A percentile compares a stretch with the other conserved stretches of the same genome.
phyloP scores from a whole-genome alignment of 2,113 vertebrate genomes.

The Ailurus styani region DNA sequence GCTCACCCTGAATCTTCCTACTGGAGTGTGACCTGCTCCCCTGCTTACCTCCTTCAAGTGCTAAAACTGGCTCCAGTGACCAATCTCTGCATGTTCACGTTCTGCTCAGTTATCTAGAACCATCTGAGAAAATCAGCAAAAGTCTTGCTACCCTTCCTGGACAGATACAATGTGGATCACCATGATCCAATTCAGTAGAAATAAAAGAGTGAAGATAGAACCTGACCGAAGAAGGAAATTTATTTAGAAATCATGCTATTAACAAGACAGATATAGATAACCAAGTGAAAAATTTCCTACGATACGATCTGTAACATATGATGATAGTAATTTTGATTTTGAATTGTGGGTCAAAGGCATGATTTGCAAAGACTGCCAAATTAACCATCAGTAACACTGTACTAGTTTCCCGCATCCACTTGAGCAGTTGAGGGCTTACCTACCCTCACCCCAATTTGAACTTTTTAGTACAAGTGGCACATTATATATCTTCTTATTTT shows the following conservation, averaged over 20 bases:
- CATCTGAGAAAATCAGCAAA: neutral
- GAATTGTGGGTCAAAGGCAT: neutral
- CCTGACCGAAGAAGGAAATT: neutral
- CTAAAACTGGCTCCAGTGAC: neutral
- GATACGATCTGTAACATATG: neutral
- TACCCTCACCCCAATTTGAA: no score
- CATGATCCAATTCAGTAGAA: neutral
- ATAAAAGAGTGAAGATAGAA: neutral
- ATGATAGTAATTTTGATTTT: neutral
- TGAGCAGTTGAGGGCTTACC: fast-evolving
- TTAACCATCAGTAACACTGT: no score
- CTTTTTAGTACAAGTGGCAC: neutral
- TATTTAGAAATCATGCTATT: neutral
- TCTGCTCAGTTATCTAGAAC: neutral
- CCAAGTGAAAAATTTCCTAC: neutral
- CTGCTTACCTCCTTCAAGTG: neutral
- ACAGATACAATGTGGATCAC: neutral
- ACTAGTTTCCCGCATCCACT: no score
- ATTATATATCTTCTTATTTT: neutral
- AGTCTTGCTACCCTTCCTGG: neutral
- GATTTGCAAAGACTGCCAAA: neutral
- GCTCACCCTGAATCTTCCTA: neutral
- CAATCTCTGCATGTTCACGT: neutral
- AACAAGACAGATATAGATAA: neutral
- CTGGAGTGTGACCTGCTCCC: no score